Percentiles rank a stretch among this genome's conserved stretches.
Conservation (phyloP, 92 coral and sea anemone species). For the Paragorgia papillata region DNA sequence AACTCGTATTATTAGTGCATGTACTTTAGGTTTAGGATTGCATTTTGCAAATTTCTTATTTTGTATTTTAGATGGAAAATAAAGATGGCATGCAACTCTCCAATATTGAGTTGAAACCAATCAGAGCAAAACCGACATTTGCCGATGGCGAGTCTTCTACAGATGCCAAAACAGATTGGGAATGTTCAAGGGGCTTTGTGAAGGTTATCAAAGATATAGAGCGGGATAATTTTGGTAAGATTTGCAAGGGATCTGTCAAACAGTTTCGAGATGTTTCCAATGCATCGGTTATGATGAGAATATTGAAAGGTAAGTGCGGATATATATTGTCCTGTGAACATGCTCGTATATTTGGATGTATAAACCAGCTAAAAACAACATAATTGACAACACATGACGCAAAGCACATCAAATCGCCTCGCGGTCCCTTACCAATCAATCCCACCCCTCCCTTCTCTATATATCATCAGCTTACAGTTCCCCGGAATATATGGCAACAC, state of each 20-base stretch:
- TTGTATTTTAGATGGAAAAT: constrained; percentile 9
- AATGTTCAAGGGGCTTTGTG: constrained; percentile 6
- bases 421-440: too few relatives aligned
- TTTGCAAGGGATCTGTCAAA: constrained; percentile 28
- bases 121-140: constrained; percentile 22
- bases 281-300: constrained; percentile 35
- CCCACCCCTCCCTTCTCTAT: too few relatives aligned
- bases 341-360: too few relatives aligned
- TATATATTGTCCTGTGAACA: neutral
- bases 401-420: too few relatives aligned
- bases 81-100: neutral
- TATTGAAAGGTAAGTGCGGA: constrained; percentile 31
- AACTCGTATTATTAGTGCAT: too few relatives aligned
- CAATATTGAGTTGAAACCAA: constrained; percentile 16
- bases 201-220: constrained; percentile 23
- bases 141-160: constrained; percentile 25
- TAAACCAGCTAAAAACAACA: too few relatives aligned
- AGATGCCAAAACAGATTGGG: constrained; percentile 21
- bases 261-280: neutral
- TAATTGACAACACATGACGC: too few relatives aligned
- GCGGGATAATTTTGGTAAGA: constrained; percentile 25
- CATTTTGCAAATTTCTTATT: too few relatives aligned
- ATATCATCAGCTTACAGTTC: too few relatives aligned
- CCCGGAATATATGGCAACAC: too few relatives aligned
- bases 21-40: too few relatives aligned